Conservation (phyloP, 2,797 vertebrate species). For the Pangasius sanitwongsei region DNA sequence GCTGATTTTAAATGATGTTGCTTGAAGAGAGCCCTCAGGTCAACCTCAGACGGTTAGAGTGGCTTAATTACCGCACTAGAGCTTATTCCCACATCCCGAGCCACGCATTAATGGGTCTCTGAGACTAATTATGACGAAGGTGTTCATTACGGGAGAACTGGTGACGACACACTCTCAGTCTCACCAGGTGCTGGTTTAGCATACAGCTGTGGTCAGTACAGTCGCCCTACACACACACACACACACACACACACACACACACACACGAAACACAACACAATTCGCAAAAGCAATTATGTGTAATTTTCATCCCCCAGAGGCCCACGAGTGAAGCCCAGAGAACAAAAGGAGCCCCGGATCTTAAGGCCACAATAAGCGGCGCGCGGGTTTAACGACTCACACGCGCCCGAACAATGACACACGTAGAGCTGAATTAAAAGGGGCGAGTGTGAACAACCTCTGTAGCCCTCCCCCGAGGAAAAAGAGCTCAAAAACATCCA, state of each 20-base stretch:
- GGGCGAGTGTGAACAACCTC: conserved; percentile 43
- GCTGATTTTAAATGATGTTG: not conserved
- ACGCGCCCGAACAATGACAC: conserved; percentile 66
- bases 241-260: not conserved
- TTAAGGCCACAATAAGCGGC: conserved; percentile 58
- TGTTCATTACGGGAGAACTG: conserved; percentile 23
- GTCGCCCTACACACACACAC: not conserved
- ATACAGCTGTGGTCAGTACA: conserved; percentile 73
- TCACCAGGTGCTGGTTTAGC: conserved; percentile 72
- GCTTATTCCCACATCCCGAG: not conserved
- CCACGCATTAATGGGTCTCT: not conserved
- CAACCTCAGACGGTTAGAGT: not conserved
- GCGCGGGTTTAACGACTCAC: conserved; percentile 66
- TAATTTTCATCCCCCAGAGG: conserved; percentile 52
- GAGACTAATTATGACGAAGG: conserved; percentile 6
- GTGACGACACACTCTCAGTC: not conserved
- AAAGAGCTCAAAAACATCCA: conserved; percentile 42
- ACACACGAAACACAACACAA: not conserved
- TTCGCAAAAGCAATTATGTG: conserved; percentile 61
- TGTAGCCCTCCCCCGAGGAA: conserved; percentile 5
- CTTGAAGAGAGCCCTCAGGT: not conserved
- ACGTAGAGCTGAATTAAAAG: conserved; percentile 60
- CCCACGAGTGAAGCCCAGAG: conserved; percentile 54
- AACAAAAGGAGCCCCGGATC: conserved; percentile 67
- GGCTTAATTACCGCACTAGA: not conserved